A percentile compares a stretch with the other conserved stretches of the same genome.
Conservation (phyloP, 2,113 vertebrate genomes). For the Apodemus speciosus region DNA sequence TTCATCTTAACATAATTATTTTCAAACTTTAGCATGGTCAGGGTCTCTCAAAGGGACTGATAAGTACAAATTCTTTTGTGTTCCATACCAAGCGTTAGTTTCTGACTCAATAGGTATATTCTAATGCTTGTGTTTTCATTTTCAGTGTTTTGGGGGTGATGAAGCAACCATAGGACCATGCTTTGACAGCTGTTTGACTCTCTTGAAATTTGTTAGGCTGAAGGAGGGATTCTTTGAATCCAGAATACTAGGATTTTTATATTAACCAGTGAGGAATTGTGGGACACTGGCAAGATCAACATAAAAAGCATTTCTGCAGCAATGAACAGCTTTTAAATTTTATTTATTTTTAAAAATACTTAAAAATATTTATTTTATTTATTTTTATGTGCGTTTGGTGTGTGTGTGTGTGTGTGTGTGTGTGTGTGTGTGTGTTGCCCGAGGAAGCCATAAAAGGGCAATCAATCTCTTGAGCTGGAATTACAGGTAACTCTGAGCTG, state of each 20-base stretch:
- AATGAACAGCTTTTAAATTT: background rate
- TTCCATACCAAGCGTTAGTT: background rate
- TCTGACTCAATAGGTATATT: background rate
- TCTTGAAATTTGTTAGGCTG: background rate
- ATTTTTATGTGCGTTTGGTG: background rate
- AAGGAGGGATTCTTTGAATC: background rate
- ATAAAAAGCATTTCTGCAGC: background rate
- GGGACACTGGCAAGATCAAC: background rate
- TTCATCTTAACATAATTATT: background rate
- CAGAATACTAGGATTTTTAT: background rate
- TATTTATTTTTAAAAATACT: background rate
- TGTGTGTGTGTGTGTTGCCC: background rate
- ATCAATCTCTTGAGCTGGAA: background rate
- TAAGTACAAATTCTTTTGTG: background rate
- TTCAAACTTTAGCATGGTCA: background rate
- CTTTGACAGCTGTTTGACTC: background rate
- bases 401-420: background rate
- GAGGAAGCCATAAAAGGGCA: background rate
- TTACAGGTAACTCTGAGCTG: background rate
- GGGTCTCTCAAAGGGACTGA: background rate
- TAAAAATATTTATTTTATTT: background rate
- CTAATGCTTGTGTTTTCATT: background rate
- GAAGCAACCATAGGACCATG: background rate
- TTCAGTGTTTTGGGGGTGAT: background rate
- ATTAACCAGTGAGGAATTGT: background rate